Conservation (phyloP, 2,797 vertebrate species). For the Arctocebus calabarensis region DNA sequence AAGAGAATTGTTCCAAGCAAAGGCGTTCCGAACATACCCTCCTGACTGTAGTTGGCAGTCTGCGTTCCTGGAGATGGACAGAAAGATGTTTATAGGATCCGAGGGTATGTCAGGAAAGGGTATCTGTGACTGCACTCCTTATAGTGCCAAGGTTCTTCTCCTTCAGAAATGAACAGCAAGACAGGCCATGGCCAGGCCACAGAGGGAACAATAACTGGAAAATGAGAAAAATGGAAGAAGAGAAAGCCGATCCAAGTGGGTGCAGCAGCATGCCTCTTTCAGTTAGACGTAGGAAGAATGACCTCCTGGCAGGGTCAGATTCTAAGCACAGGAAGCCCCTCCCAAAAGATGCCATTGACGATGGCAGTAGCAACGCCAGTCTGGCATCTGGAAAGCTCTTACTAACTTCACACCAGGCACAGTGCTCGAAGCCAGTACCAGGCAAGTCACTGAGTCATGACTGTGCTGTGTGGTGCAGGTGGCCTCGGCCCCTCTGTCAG, state of each 20-base stretch:
- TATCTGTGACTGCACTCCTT: not conserved
- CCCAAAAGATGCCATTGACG: accelerated
- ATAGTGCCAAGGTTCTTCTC: not conserved
- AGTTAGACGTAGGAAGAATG: not conserved
- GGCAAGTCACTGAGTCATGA: no score
- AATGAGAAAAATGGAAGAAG: not conserved
- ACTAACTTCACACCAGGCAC: not conserved
- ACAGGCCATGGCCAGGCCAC: not conserved
- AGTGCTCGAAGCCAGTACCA: not conserved
- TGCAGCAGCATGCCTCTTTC: not conserved
- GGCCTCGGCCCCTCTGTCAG: not conserved
- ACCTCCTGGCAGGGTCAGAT: not conserved
- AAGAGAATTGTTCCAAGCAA: not conserved
- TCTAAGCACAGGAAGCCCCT: not conserved
- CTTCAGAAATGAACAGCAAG: not conserved
- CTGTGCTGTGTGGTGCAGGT: not conserved
- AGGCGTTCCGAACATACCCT: not conserved
- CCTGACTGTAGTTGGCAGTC: not conserved
- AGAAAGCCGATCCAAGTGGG: not conserved
- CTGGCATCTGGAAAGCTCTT: not conserved
- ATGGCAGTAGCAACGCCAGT: accelerated
- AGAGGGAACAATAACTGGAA: not conserved
- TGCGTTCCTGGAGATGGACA: not conserved
- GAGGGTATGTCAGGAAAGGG: not conserved
- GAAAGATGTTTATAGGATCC: not conserved